Base-by-base conservation (phyloP, 1,140 invertebrate genomes). In the Drosophila murphyi region DNA sequence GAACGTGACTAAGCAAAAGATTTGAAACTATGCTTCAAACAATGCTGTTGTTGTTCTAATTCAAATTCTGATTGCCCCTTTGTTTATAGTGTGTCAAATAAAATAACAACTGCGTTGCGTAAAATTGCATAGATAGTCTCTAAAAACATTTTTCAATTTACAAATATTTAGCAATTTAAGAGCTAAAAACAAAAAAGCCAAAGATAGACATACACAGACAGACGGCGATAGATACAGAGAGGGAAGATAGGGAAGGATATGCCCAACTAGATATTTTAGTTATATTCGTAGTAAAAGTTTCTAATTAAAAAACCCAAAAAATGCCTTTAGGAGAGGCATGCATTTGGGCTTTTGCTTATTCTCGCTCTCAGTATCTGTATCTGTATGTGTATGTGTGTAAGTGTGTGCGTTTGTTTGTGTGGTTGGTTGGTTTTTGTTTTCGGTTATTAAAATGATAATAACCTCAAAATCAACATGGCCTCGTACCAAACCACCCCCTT, bases 371-470 rank as follows among this genome's bases (percentile, higher is more conserved):
- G 10, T 10, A 2, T 20, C 1, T 20, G 20, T 20, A 2, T 20
- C 1, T 20, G 20, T 20, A 2, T 20, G 20, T 20, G 20, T 20
- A 2, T 20, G 20, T 20, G 20, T 20, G 20, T 20, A 20, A 20
- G 20, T 37, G 35, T 41, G 39, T 41, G 39, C 8, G 39, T 47
- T 7, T 74, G 64, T 47, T 28, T 29, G 31, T 59, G 10, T 34
- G 64, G 54, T 43, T 51, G 74, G 20, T 41, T 37, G 47, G 43
- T 71, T 75, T 78, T 87, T 80, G 86, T 79, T 75, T 87, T 63
- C 50, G 71, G 82, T 82, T 86, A 79, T 87, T 82, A 82, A 86
- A 86, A 86, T 87, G 76, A 86, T 87, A 87, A 86, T 86, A 86
- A 72, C 82, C 82, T 64, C 80, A 87, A 76, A 86, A 86, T 70